Percentiles rank a stretch among this genome's conserved stretches.
Evolutionary conservation across 2,888 invertebrate genomes (phyloP).

Genomic region (Trichogramma evanescens): DNA sequence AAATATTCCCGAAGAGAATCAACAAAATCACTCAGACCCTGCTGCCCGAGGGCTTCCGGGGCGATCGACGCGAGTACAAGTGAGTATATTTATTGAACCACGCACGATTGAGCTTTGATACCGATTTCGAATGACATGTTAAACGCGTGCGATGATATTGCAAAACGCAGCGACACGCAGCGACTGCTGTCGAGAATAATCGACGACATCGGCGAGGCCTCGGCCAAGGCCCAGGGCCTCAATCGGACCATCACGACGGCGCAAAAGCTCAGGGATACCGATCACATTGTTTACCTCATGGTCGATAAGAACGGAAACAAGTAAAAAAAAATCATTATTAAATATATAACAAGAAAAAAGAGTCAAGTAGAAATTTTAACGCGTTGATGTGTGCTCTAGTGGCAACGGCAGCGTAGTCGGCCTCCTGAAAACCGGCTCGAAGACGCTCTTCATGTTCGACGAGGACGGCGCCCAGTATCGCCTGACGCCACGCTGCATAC

Average conservation of each 20-base stretch:
- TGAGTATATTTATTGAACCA: conserved; percentile 28
- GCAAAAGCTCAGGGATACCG: conserved; percentile 58
- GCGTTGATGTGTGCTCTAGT: conserved; percentile 48
- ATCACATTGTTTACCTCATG: conserved; percentile 53
- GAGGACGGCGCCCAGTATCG: conserved; percentile 65
- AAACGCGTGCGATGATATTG: conserved; percentile 25
- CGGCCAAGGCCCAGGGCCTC: conserved; percentile 67
- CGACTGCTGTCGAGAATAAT: conserved; percentile 58
- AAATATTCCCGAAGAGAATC: conserved; percentile 40
- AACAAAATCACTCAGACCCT: conserved; percentile 44
- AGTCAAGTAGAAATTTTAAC: neutral
- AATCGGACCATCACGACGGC: conserved; percentile 67
- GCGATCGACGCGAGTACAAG: conserved; percentile 41
- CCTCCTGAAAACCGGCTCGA: conserved; percentile 81
- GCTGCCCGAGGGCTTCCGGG: conserved; percentile 41
- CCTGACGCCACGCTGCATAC: conserved; percentile 75
- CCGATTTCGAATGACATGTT: neutral
- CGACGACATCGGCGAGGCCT: conserved; percentile 65
- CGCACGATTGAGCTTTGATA: conserved; percentile 17
- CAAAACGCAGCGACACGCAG: conserved; percentile 52
- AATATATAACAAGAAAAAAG: neutral
- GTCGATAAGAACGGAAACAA: conserved; percentile 52
- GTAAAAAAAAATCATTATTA: conserved; percentile 49
- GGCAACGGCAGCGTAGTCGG: conserved; percentile 69
- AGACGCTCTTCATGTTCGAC: conserved; percentile 82